Evolutionary conservation across 2,888 invertebrate genomes (phyloP).

Genomic region (Drosophila mimica): DNA sequence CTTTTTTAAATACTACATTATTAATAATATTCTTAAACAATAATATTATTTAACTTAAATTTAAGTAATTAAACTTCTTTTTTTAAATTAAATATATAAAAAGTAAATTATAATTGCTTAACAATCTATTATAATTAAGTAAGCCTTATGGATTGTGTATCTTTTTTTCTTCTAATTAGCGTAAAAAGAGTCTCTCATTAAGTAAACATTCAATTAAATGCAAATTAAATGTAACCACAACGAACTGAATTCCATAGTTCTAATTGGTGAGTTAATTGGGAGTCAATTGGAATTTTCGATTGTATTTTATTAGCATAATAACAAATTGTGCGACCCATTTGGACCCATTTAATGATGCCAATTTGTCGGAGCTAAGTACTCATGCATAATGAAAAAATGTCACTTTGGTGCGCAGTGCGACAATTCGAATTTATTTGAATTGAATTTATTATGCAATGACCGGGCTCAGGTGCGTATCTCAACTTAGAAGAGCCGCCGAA

Average conservation of each 20-base stretch:
- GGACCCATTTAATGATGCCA: slow-evolving; percentile 22
- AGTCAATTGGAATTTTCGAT: slow-evolving; percentile 33
- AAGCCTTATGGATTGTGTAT: neutral
- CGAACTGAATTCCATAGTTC: slow-evolving; percentile 7
- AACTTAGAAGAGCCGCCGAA: slow-evolving; percentile 1
- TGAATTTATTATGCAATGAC: slow-evolving; percentile 45
- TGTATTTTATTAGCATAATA: slow-evolving; percentile 54
- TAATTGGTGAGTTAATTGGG: slow-evolving; percentile 46
- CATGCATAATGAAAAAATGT: slow-evolving; percentile 59
- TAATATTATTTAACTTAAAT: neutral
- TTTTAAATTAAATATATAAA: neutral
- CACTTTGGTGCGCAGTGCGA: slow-evolving; percentile 20
- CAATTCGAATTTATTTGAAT: slow-evolving; percentile 47
- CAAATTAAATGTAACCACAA: neutral
- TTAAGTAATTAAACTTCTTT: neutral
- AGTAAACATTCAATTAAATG: neutral
- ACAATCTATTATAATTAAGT: too few relatives aligned
- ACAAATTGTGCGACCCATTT: slow-evolving; percentile 39
- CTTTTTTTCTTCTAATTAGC: neutral
- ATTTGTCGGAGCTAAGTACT: slow-evolving; percentile 41
- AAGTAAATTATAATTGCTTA: neutral
- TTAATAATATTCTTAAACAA: neutral
- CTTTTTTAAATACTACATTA: neutral
- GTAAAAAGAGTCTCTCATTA: neutral
- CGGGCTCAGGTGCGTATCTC: slow-evolving; percentile 18